These are phyloP conservation scores for Meteorus colon DNA, from an alignment of 2,888 invertebrate species.

Conservation along the genomic window DNA sequence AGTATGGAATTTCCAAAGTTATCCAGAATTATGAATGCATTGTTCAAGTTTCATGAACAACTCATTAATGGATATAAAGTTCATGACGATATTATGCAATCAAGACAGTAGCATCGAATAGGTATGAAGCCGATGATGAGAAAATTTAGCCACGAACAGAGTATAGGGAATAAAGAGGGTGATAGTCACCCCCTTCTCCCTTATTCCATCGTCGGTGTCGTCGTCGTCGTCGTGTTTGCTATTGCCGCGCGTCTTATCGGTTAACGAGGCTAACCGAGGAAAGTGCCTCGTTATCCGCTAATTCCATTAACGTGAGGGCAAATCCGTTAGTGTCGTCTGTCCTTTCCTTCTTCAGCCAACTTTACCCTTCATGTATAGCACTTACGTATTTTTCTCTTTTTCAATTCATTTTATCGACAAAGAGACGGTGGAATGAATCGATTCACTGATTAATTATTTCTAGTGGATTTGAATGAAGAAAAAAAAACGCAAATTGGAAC, in stretches of 20 bases:
- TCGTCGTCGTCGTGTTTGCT: slow-evolving; percentile 4
- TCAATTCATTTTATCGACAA: background rate
- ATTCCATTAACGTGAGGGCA: slow-evolving; percentile 57
- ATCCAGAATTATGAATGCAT: too few species aligned
- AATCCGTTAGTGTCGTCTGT: slow-evolving; percentile 47
- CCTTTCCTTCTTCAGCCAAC: background rate
- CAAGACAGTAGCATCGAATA: background rate
- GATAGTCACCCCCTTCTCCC: slow-evolving; percentile 33
- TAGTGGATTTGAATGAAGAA: too few species aligned
- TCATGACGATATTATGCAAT: background rate
- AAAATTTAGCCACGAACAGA: slow-evolving; percentile 18
- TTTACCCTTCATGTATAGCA: background rate
- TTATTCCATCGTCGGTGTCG: slow-evolving; percentile 34
- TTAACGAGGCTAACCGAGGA: slow-evolving; percentile 55
- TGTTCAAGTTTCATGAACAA: background rate
- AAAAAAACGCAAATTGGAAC: too few species aligned
- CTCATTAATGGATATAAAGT: background rate
- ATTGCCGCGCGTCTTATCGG: slow-evolving; percentile 53
- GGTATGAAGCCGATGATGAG: slow-evolving; percentile 16
- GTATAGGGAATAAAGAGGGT: background rate
- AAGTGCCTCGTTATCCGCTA: slow-evolving; percentile 59
- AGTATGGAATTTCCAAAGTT: background rate
- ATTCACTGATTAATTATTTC: background rate
- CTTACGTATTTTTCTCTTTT: background rate
- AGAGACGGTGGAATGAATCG: background rate